Evolutionary conservation across 64 coral and sea anemone genomes (phyloP).

Genomic region (Trachythela sp.): DNA sequence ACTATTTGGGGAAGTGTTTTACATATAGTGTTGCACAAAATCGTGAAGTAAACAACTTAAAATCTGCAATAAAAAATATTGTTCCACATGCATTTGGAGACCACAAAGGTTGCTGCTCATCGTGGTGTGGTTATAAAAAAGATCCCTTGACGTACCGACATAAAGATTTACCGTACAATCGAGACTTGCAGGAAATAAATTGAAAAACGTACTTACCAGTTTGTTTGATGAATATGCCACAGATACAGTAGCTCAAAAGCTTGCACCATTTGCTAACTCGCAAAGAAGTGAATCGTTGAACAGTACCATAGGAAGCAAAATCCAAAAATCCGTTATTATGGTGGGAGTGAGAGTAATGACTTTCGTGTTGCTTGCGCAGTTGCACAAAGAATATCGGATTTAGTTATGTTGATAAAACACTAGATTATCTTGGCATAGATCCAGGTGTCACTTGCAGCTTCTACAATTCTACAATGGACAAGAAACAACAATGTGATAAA

Average conservation of each 20-base stretch:
- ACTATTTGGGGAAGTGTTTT: neutral
- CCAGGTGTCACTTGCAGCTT: too few species aligned
- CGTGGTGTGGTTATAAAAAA: slow-evolving; percentile 7
- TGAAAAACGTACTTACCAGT: neutral
- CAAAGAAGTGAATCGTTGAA: neutral
- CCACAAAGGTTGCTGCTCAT: neutral
- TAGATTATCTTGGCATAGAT: too few species aligned
- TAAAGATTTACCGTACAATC: neutral
- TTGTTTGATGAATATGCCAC: neutral
- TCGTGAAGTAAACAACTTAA: neutral
- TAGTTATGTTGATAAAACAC: too few species aligned
- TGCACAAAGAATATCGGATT: too few species aligned
- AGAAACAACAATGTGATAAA: too few species aligned
- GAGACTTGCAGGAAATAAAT: neutral
- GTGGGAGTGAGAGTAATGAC: too few species aligned
- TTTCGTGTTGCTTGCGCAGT: too few species aligned
- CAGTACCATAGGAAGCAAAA: too few species aligned
- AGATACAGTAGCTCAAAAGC: neutral
- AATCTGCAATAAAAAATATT: neutral
- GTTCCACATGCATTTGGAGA: slow-evolving; percentile 38
- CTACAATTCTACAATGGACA: too few species aligned
- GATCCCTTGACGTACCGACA: neutral
- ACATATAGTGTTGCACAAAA: neutral
- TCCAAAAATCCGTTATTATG: too few species aligned
- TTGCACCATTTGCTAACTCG: neutral